Evolutionary conservation across 2,888 invertebrate genomes (phyloP), one percentile per base, ranked within the genome.

Genomic region (Lasioglossum villosulum): DNA sequence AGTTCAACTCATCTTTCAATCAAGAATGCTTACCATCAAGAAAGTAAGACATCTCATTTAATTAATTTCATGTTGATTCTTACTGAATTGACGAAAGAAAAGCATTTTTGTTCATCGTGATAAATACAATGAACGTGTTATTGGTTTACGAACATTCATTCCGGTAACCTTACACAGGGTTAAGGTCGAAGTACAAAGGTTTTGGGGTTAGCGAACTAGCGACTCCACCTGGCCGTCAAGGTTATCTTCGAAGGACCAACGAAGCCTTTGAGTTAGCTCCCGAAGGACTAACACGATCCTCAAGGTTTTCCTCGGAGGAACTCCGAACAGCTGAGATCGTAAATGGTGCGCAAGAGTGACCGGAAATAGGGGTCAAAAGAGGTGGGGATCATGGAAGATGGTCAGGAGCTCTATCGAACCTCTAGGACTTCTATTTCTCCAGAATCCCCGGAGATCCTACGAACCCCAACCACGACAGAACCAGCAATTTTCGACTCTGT

Each of bases 271-370:
- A n/a, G 39, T n/a, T 70, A 12, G n/a, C 39, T 39, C n/a, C n/a
- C 70, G n/a, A n/a, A 70, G 39, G 39, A 14, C 39, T 39, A 16
- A 39, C n/a, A n/a, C n/a, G 39, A 42, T n/a, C n/a, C 39, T 70
- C 2, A 39, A n/a, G 39, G n/a, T 39, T 70, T n/a, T 39, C n/a
- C 39, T 70, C 70, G 39, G n/a, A n/a, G 37, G 39, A 39, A 4
- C 14, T n/a, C n/a, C 70, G 39, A 39, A 39, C 70, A 70, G 70
- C 70, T 70, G 70, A 70, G 70, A 39, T n/a, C 37, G 70, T 39
- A 70, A 70, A 70, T 39, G 39, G 39, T 39, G 37, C 70, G 23
- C n/a, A n/a, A 23, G n/a, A n/a, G 70, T 39, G 39, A 70, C 70
- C 70, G 70, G 70, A 14, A 39, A 39, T n/a, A 12, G 70, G 23